Percentiles rank a stretch among this genome's conserved stretches.
phyloP scores from a whole-genome alignment of 2,113 vertebrate genomes.

The Pluvianellus socialis region DNA sequence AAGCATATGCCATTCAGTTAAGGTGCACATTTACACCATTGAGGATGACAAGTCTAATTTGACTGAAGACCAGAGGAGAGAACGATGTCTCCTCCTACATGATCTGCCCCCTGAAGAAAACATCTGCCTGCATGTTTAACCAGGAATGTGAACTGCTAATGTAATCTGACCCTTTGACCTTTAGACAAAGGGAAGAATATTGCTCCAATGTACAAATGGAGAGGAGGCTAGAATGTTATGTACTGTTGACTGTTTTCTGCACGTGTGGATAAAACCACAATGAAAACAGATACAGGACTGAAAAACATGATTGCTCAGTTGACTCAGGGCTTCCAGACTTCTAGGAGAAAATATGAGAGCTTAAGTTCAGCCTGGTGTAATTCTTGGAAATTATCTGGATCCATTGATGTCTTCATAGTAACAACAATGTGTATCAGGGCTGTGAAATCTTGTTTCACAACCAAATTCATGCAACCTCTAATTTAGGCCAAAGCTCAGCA shows the following conservation, averaged over 20 bases:
- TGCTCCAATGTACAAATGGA: background rate
- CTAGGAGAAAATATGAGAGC: background rate
- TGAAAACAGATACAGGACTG: background rate
- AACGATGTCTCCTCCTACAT: conserved; percentile 57
- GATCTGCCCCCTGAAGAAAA: conserved; percentile 73
- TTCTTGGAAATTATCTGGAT: background rate
- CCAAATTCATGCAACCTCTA: background rate
- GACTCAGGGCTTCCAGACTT: background rate
- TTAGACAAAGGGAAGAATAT: conserved; percentile 17
- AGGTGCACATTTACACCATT: conserved; percentile 60
- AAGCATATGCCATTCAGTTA: conserved; percentile 51
- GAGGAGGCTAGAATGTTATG: background rate
- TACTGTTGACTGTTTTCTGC: background rate
- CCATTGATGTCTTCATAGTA: background rate
- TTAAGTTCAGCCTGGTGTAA: background rate
- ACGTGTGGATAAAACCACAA: background rate
- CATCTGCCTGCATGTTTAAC: conserved; percentile 70
- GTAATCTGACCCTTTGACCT: conserved; percentile 60
- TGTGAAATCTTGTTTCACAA: background rate
- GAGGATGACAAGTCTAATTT: conserved; percentile 46
- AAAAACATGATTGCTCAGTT: background rate
- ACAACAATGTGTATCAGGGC: background rate
- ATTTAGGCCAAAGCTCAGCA: background rate
- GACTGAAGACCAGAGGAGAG: conserved; percentile 53
- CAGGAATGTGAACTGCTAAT: conserved; percentile 63